Base-by-base conservation (phyloP, 2,888 invertebrate genomes). In the Theretra japonica region DNA sequence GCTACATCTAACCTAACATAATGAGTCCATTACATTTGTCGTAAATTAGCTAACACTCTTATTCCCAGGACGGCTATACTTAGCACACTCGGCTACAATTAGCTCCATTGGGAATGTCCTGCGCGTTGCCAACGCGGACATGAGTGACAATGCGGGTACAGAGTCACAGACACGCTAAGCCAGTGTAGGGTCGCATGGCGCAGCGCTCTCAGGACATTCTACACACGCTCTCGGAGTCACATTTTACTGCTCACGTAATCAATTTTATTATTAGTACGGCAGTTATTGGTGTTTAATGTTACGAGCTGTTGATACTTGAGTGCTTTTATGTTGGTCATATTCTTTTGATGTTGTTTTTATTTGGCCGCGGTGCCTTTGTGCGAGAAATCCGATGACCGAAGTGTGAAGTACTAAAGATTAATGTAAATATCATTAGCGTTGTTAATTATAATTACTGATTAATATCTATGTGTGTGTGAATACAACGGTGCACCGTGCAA, bases 121-220 rank as follows among this genome's bases (percentile, higher is more conserved):
- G 41, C 41, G 65, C 65, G 76, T 73, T 86, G 87, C 85, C 87
- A 88, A 88, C 86, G 78, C 88, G 90, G 89, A 90, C 85, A 82
- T 83, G 80, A 62, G 70, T 72, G 48, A 65, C 75, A 77, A 72
- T 83, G 84, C 85, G 86, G 87, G 85, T 84, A 83, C 72, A 41
- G 41, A 11, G 11, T 41, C n/a, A n/a, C n/a, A n/a, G n/a, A n/a
- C n/a, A 15, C 41, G 15, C 11, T 15, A 74, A 75, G 71, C 71
- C 71, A 80, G 86, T 84, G 86, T 86, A 85, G 89, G 86, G 89
- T 83, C 85, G 83, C 85, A 81, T 79, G 81, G 77, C 81, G 81
- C 75, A 73, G 73, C 58, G 68, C 74, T 68, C 62, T 69, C 77
- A 75, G 77, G 72, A 58, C 72, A 72, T 72, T 72, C 81, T 80